These are phyloP conservation scores for Philopedon plagiatum DNA, from an alignment of 2,888 invertebrate species.

Conservation along the genomic window DNA sequence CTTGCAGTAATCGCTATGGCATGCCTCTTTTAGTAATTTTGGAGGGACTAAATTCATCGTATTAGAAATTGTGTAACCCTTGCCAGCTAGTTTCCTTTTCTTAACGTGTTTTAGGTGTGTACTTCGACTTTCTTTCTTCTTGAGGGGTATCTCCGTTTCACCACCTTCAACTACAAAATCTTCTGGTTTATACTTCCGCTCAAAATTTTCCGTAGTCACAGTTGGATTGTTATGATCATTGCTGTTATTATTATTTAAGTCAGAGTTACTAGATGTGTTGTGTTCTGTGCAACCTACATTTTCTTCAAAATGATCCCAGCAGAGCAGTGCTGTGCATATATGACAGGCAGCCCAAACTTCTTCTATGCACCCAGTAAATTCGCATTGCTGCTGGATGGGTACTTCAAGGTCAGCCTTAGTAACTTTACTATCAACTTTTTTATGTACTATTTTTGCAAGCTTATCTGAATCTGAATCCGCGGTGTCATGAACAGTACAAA, in stretches of 20 bases:
- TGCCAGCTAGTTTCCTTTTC: not conserved
- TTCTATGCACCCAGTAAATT: not conserved
- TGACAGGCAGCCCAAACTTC: slow-evolving; percentile 4
- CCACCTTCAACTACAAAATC: not conserved
- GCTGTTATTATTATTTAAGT: too few relatives aligned
- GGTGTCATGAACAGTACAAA: too few relatives aligned
- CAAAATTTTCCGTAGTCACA: not conserved
- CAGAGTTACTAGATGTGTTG: too few relatives aligned
- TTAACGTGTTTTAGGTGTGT: not conserved
- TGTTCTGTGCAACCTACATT: not conserved
- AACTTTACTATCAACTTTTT: not conserved
- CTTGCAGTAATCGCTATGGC: not conserved
- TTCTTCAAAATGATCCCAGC: not conserved
- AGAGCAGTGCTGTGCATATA: not conserved
- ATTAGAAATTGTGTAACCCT: not conserved
- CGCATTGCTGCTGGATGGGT: not conserved
- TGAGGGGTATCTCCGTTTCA: not conserved
- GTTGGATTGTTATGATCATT: not conserved
- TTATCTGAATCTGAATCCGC: too few relatives aligned
- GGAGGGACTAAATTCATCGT: not conserved
- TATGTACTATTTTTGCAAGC: not conserved
- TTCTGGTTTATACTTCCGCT: not conserved
- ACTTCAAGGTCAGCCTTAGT: not conserved
- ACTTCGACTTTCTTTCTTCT: not conserved
- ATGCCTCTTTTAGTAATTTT: not conserved